These are phyloP conservation scores for Tetraneura akinire DNA, from an alignment of 1,140 invertebrate genomes.

Conservation along the genomic window DNA sequence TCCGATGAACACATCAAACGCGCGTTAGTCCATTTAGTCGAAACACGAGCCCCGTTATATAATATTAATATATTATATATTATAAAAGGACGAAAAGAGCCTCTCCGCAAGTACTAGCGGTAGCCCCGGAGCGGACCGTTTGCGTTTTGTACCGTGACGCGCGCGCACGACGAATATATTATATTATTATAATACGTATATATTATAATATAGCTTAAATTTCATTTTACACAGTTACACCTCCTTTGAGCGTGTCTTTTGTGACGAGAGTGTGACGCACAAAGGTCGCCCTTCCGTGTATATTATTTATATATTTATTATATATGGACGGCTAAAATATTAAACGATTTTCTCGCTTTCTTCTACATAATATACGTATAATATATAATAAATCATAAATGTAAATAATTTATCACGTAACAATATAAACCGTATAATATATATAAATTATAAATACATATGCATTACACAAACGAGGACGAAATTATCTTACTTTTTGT, in stretches of 20 bases:
- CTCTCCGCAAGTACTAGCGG: no score
- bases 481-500: no score
- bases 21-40: conserved; percentile 30
- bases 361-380: no score
- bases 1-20: conserved; percentile 51
- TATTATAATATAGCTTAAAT: no score
- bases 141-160: conserved; percentile 20
- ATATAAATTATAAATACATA: neutral
- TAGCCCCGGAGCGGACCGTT: neutral
- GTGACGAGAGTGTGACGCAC: conserved; percentile 26
- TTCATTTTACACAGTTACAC: conserved; percentile 42
- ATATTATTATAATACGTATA: no score
- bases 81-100: no score
- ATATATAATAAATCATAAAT: no score
- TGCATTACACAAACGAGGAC: neutral
- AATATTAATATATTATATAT: no score
- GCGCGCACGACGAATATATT: no score
- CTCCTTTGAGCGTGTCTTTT: neutral
- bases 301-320: neutral
- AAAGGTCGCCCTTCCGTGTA: neutral
- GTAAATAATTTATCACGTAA: no score
- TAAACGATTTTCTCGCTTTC: conserved; percentile 14
- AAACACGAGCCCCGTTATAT: conserved; percentile 31
- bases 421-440: no score
- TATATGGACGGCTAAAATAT: conserved; percentile 31